Evolutionary conservation across 1,140 invertebrate species (phyloP).

Genomic region (Neoseiulus cucumeris): DNA sequence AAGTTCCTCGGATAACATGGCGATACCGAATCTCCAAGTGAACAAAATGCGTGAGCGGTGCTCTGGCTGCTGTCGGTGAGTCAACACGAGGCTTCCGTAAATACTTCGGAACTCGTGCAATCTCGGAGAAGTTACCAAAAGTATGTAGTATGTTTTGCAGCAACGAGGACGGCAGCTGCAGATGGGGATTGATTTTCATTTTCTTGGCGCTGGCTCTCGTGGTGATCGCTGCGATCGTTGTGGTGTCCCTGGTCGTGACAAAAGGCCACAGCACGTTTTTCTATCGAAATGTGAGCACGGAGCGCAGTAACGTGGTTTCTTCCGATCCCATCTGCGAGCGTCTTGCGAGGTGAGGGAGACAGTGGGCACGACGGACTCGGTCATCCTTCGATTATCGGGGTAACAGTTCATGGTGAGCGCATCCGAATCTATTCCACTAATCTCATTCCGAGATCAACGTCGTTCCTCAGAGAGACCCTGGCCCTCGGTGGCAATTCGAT

Average conservation of each 20-base stretch:
- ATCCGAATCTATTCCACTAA: too few relatives aligned
- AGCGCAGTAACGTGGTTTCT: background rate
- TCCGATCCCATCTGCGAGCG: background rate
- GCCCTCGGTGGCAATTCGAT: slow-evolving; percentile 44
- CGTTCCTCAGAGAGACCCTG: slow-evolving; percentile 29
- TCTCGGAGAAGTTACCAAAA: background rate
- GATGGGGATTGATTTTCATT: background rate
- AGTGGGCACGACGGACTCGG: too few relatives aligned
- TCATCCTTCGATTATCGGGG: background rate
- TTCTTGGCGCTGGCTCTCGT: background rate
- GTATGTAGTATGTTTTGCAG: background rate
- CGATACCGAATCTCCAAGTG: background rate
- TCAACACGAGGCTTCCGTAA: background rate
- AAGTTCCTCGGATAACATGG: background rate
- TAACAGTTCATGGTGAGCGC: background rate
- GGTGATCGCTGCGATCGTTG: background rate
- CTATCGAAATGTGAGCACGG: background rate
- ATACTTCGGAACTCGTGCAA: background rate
- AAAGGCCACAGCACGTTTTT: background rate
- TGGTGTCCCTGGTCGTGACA: background rate
- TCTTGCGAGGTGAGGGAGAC: background rate
- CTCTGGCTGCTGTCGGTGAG: background rate
- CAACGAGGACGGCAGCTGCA: background rate
- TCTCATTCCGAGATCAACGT: too few relatives aligned
- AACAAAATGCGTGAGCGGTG: background rate